Percentiles rank a stretch among this genome's conserved stretches.
phyloP scores from a whole-genome alignment of 2,888 invertebrate genomes.

The Saturnia japonica region DNA sequence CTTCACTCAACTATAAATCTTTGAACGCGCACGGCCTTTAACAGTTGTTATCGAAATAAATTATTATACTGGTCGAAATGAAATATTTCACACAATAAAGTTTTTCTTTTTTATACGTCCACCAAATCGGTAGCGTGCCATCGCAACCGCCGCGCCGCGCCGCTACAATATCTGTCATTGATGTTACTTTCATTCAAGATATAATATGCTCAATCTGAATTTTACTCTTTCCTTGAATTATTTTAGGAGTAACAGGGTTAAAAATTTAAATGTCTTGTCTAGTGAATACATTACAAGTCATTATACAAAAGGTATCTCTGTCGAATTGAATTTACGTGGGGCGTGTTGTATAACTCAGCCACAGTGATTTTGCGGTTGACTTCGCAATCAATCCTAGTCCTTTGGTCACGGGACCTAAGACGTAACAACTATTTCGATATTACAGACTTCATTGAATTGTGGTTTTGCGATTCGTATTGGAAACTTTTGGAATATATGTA shows the following conservation, averaged over 20 bases:
- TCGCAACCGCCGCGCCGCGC: no score
- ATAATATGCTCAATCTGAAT: no score
- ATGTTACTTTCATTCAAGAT: no score
- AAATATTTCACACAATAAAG: no score
- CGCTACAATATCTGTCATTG: no score
- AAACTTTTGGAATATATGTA: neutral
- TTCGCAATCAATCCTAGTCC: conserved; percentile 25
- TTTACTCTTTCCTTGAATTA: no score
- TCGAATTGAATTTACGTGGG: conserved; percentile 21
- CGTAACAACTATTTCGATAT: conserved; percentile 9
- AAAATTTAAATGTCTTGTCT: neutral
- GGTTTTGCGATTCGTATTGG: neutral
- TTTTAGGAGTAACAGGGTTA: neutral
- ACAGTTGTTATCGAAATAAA: no score
- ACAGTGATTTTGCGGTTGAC: conserved; percentile 34
- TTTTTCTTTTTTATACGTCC: no score
- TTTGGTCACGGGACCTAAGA: conserved; percentile 1
- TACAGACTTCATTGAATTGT: neutral
- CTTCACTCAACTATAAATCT: no score
- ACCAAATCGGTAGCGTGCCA: no score
- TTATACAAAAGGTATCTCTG: neutral
- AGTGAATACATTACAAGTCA: neutral
- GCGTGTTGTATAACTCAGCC: conserved; percentile 29
- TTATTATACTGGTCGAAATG: no score
- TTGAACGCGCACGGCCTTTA: no score